Evolutionary conservation across 2,888 invertebrate species (phyloP).

Genomic region (Chesias legatella): DNA sequence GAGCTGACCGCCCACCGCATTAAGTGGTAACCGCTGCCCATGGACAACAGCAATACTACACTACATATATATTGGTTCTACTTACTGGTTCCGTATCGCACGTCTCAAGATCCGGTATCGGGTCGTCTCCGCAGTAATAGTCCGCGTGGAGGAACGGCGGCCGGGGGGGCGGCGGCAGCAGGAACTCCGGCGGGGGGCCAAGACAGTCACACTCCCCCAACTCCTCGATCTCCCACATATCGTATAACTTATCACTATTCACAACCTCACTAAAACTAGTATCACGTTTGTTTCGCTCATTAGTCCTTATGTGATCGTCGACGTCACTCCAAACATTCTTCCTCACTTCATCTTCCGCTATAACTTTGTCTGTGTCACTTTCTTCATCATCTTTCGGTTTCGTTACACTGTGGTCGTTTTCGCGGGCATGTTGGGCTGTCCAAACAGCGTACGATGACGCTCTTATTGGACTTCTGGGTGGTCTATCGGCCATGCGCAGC

Average conservation of each 20-base stretch:
- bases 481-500: conserved; percentile 75
- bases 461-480: conserved; percentile 61
- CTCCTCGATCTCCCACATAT: conserved; percentile 87
- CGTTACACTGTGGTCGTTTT: conserved; percentile 21
- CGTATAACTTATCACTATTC: conserved; percentile 80
- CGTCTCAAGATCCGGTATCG: conserved; percentile 85
- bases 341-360: conserved; percentile 68
- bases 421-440: conserved; percentile 42
- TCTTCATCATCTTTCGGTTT: conserved; percentile 32
- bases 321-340: conserved; percentile 73
- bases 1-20: too few species aligned
- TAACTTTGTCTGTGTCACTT: conserved; percentile 40
- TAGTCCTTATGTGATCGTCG: conserved; percentile 63
- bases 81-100: conserved; percentile 89
- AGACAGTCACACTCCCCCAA: conserved; percentile 88
- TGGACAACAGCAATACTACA: too few species aligned
- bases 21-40: too few species aligned
- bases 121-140: conserved; percentile 85
- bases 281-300: conserved; percentile 76
- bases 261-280: conserved; percentile 76
- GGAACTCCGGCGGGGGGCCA: conserved; percentile 87
- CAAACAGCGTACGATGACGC: conserved; percentile 73
- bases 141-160: conserved; percentile 86
- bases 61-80: background rate
- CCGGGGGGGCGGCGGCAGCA: conserved; percentile 86